Percentiles rank a stretch among this genome's conserved stretches.
These are phyloP conservation scores for Neosalanx taihuensis DNA, from an alignment of 2,797 vertebrate genomes.

Conservation along the genomic window DNA sequence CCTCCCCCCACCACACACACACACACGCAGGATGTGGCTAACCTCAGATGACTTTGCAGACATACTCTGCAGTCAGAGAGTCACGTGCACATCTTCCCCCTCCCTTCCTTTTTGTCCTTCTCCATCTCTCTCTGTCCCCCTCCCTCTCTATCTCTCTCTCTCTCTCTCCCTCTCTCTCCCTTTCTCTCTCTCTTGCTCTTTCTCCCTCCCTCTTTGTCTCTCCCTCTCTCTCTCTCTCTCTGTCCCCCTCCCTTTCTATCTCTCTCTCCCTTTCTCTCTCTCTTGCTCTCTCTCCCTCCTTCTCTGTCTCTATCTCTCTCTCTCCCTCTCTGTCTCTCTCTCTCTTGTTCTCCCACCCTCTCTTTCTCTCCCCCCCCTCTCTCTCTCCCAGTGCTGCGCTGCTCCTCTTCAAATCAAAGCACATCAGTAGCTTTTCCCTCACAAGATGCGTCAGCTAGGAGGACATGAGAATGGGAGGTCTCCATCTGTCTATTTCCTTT, in stretches of 20 bases:
- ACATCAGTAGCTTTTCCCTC: constrained; percentile 52
- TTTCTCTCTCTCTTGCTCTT: not conserved
- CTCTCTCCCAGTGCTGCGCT: constrained; percentile 50
- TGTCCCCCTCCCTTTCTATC: not conserved
- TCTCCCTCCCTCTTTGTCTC: not conserved
- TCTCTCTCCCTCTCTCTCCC: not conserved
- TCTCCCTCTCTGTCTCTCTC: constrained; percentile 5
- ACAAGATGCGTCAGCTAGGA: not conserved
- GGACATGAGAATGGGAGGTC: not conserved
- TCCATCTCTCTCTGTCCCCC: not conserved
- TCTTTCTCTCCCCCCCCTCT: constrained; percentile 27
- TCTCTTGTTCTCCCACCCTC: constrained; percentile 19
- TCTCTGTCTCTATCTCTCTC: not conserved
- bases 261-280: not conserved
- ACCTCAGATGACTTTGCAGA: constrained; percentile 23
- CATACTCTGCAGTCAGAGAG: constrained; percentile 14
- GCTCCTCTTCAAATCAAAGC: constrained; percentile 56
- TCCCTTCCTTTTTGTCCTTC: not conserved
- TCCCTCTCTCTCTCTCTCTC: not conserved
- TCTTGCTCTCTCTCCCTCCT: not conserved
- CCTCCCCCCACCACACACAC: not conserved
- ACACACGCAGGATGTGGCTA: not conserved
- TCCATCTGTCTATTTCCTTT: too few species aligned
- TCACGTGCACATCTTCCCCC: not conserved
- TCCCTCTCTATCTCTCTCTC: not conserved